A percentile compares a stretch with the other conserved stretches of the same genome.
Evolutionary conservation across 1,140 invertebrate species (phyloP).

Genomic region (silkworm (Bombyx mori)): ASM3026992v2 NC_085119.1:8373501-8374000

Average conservation of each 20-base stretch:
- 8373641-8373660: too few species aligned
- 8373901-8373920: slow-evolving; percentile 91
- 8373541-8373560: too few species aligned
- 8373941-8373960: too few species aligned
- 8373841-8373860: slow-evolving; percentile 86
- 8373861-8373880: slow-evolving; percentile 84
- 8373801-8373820: slow-evolving; percentile 90
- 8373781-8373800: slow-evolving; percentile 93
- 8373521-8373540: too few species aligned
- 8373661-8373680: too few species aligned
- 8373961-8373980: too few species aligned
- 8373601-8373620: too few species aligned
- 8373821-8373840: slow-evolving; percentile 90
- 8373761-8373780: slow-evolving; percentile 92
- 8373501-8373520: too few species aligned
- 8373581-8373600: too few species aligned
- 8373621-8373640: too few species aligned
- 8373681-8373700: slow-evolving; percentile 71
- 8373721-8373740: slow-evolving; percentile 88
- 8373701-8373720: slow-evolving; percentile 92
- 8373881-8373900: slow-evolving; percentile 83
- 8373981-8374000: too few species aligned
- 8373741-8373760: slow-evolving; percentile 95
- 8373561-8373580: too few species aligned
- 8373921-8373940: background rate